phyloP scores from a whole-genome alignment of 2,888 invertebrate genomes.

The Archips xylosteana region DNA sequence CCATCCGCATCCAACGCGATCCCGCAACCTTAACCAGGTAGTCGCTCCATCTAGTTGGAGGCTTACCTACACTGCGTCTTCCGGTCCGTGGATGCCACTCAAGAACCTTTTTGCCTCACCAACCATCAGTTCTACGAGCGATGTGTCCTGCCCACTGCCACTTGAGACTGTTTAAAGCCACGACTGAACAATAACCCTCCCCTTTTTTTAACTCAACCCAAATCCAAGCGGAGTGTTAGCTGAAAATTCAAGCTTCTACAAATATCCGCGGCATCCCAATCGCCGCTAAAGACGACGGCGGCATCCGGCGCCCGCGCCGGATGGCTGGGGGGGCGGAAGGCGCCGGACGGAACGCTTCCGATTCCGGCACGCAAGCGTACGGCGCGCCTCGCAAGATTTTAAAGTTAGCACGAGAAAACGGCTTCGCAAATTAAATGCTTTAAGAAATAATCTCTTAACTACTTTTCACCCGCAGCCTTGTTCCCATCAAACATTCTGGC shows the following conservation, averaged over 20 bases:
- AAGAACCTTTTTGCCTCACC: no score
- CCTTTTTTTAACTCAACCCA: neutral
- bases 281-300: constrained; percentile 26
- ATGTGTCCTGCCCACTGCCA: no score
- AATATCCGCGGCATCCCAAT: constrained; percentile 30
- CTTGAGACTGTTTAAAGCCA: neutral
- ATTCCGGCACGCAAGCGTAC: constrained; percentile 25
- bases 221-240: constrained; percentile 8
- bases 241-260: constrained; percentile 28
- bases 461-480: no score
- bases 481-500: no score
- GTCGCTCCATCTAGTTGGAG: no score
- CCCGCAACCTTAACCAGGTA: no score
- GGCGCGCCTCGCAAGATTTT: neutral
- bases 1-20: no score
- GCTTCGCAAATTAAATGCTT: neutral
- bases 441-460: neutral
- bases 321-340: constrained; percentile 8
- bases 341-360: constrained; percentile 35
- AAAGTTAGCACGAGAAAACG: neutral
- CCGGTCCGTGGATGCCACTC: no score
- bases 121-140: no score
- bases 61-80: no score
- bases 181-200: neutral
- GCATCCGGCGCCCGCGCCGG: constrained; percentile 12